Conservation (phyloP, 2,113 vertebrate species). For the Laterallus jamaicensis region DNA sequence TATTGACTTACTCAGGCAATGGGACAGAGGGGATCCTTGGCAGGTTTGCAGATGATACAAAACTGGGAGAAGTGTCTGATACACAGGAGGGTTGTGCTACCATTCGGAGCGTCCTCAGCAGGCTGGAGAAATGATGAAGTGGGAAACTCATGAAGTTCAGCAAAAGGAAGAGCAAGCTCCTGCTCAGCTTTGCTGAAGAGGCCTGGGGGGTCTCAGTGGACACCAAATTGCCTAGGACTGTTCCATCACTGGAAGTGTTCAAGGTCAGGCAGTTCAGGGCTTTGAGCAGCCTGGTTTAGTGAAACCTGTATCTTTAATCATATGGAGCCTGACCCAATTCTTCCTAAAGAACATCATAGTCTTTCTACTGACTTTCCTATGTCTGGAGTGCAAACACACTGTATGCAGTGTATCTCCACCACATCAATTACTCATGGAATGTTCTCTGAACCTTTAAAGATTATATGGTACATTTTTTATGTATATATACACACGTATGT, state of each 20-base stretch:
- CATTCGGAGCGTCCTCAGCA: background rate
- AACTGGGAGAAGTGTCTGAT: background rate
- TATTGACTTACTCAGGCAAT: background rate
- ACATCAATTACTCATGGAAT: constrained; percentile 6
- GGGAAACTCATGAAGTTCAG: background rate
- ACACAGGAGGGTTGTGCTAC: background rate
- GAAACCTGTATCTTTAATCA: background rate
- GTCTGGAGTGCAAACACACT: background rate
- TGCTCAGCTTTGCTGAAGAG: background rate
- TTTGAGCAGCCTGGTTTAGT: background rate
- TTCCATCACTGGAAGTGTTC: background rate
- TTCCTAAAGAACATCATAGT: background rate
- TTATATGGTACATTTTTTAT: background rate
- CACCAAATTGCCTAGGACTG: background rate
- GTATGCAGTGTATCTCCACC: background rate
- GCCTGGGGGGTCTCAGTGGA: background rate
- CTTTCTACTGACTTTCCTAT: background rate
- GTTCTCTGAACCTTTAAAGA: background rate
- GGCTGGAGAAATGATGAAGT: background rate
- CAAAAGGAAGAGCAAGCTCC: background rate
- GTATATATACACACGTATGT: background rate
- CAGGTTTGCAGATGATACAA: background rate
- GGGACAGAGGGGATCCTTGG: background rate
- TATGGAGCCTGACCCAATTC: background rate
- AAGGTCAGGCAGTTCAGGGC: background rate